Evolutionary conservation across 2,113 vertebrate genomes (phyloP).

Genomic region (Paracanthobrama guichenoti): DNA sequence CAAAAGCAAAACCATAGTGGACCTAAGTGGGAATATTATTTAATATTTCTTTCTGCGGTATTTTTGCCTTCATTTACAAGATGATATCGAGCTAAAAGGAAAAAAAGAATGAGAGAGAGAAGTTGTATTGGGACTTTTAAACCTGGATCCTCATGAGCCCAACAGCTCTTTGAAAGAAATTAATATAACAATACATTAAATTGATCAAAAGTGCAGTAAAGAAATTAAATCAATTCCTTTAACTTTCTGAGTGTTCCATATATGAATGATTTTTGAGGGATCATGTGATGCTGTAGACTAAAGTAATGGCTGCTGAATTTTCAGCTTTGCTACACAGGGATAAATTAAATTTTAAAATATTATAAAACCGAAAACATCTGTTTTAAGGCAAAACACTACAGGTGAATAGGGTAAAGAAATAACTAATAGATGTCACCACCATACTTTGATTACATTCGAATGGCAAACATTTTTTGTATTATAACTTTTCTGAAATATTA

Average conservation of each 20-base stretch:
- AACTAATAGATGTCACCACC: background rate
- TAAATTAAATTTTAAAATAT: background rate
- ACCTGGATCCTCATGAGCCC: too few species aligned
- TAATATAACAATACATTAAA: background rate
- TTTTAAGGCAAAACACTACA: too few species aligned
- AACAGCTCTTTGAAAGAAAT: too few species aligned
- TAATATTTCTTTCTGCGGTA: background rate
- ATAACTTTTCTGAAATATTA: too few species aligned
- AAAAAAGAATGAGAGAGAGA: background rate
- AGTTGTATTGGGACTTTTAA: too few species aligned
- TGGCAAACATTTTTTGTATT: too few species aligned
- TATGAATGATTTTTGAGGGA: background rate
- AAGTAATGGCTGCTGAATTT: background rate
- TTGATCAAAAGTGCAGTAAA: background rate
- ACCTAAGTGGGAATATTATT: background rate
- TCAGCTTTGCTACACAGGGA: background rate
- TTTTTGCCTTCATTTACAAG: background rate
- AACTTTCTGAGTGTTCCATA: background rate
- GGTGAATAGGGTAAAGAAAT: too few species aligned
- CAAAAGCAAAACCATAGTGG: background rate
- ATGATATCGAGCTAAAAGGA: too few species aligned
- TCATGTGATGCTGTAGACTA: background rate
- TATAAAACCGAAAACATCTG: too few species aligned
- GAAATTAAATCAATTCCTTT: too few species aligned
- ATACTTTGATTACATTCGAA: too few species aligned